phyloP scores from a whole-genome alignment of 2,113 vertebrate species.

The Oryzias javanicus region DNA sequence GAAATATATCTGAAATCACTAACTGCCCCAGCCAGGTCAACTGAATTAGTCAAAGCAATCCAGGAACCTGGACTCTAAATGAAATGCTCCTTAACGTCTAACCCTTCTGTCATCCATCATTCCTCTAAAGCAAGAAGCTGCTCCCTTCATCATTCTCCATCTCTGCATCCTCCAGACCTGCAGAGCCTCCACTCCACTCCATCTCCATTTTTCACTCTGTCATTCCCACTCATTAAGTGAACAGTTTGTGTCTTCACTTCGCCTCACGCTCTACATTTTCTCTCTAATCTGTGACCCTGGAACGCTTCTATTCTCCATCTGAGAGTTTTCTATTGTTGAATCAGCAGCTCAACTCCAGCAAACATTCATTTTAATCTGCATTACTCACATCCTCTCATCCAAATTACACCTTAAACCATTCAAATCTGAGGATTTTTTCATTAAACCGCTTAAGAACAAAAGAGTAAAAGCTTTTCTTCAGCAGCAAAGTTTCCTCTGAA shows the following conservation, averaged over 20 bases:
- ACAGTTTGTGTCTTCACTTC: conserved; percentile 8
- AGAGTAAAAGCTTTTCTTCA: not conserved
- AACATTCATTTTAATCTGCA: conserved; percentile 12
- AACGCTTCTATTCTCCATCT: not conserved
- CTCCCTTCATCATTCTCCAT: conserved; percentile 12
- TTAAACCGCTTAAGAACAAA: not conserved
- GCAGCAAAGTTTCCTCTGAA: conserved; percentile 1
- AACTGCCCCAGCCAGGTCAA: conserved; percentile 30
- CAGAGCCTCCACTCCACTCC: conserved; percentile 25
- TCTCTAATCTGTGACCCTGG: not conserved
- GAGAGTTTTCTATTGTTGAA: conserved; percentile 33
- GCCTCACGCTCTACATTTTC: conserved; percentile 6
- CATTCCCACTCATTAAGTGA: conserved; percentile 38
- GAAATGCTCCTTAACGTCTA: conserved; percentile 28
- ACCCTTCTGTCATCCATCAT: conserved; percentile 48
- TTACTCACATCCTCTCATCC: conserved; percentile 10
- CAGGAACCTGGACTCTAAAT: conserved; percentile 39
- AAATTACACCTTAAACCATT: conserved; percentile 1
- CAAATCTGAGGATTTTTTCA: conserved; percentile 3
- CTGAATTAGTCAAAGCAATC: conserved; percentile 39
- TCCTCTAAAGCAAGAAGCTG: conserved; percentile 23
- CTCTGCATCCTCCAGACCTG: conserved; percentile 34
- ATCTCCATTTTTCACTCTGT: conserved; percentile 35
- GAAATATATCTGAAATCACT: conserved; percentile 27
- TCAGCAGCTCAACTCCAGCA: not conserved